phyloP scores from a whole-genome alignment of 1,140 invertebrate genomes.

The Phymastichus coffea region DNA sequence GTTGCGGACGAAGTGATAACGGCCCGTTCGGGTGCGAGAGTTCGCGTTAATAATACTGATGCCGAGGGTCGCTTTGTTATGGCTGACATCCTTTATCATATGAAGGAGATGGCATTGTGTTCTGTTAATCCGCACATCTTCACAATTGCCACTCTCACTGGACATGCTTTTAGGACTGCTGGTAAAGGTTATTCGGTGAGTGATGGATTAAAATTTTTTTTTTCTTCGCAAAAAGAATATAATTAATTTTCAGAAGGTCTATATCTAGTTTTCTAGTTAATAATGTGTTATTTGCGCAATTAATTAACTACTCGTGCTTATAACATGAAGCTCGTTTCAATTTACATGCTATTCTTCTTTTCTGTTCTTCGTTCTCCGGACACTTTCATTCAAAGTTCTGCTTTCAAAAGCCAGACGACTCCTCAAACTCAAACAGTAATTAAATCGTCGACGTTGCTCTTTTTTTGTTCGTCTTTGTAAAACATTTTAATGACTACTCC shows the following conservation, averaged over 20 bases:
- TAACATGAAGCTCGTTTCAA: too few species aligned
- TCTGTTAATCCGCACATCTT: conserved; percentile 83
- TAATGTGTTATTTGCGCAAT: too few species aligned
- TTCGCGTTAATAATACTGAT: conserved; percentile 91
- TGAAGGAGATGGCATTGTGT: conserved; percentile 68
- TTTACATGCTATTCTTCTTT: too few species aligned
- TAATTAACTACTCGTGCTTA: too few species aligned
- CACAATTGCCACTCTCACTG: conserved; percentile 93
- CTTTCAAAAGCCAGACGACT: too few species aligned
- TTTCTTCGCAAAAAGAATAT: too few species aligned
- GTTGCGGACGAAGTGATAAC: conserved; percentile 90
- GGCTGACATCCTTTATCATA: conserved; percentile 86
- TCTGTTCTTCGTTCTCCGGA: not conserved
- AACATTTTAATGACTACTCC: too few species aligned
- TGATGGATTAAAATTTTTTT: conserved; percentile 33
- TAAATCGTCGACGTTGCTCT: not conserved
- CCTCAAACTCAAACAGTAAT: conserved; percentile 8
- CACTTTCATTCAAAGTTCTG: too few species aligned
- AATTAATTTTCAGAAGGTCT: too few species aligned
- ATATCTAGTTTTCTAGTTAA: too few species aligned
- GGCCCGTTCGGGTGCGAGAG: conserved; percentile 79
- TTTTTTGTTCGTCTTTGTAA: too few species aligned
- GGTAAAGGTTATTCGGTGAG: conserved; percentile 78
- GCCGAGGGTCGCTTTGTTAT: conserved; percentile 95
- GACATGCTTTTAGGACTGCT: conserved; percentile 77